A percentile compares a stretch with the other conserved stretches of the same genome.
Conservation (phyloP, 2,797 vertebrate species). For the Hemitrygon akajei region DNA sequence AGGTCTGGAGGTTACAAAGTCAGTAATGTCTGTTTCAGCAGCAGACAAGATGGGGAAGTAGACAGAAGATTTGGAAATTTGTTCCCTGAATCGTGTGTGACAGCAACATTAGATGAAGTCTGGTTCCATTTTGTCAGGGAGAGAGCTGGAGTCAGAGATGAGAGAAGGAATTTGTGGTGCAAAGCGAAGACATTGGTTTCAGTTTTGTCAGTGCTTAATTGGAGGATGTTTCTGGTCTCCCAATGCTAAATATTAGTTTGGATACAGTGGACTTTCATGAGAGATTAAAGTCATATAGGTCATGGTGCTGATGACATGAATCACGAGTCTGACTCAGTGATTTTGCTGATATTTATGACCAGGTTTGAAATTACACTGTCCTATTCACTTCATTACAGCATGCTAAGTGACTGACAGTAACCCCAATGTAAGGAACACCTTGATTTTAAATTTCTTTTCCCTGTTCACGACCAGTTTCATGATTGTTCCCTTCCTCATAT, state of each 20-base stretch:
- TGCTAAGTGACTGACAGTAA: no score
- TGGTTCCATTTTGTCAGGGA: background rate
- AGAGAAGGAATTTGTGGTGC: background rate
- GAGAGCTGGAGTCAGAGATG: background rate
- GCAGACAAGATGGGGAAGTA: background rate
- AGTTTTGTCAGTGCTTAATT: background rate
- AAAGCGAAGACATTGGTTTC: background rate
- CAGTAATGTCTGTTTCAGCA: background rate
- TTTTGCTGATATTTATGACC: background rate
- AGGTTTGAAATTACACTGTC: no score
- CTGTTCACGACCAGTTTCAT: no score
- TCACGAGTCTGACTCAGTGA: background rate
- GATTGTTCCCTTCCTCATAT: no score
- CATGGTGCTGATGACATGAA: background rate
- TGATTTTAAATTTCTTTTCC: no score
- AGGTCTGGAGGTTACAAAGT: background rate
- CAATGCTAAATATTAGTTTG: background rate
- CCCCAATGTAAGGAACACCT: no score
- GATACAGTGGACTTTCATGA: background rate
- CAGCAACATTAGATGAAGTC: background rate
- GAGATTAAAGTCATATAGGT: background rate
- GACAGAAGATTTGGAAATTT: background rate
- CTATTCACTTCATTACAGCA: no score
- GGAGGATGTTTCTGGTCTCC: background rate
- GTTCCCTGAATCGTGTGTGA: background rate